Evolutionary conservation across 2,797 vertebrate species (phyloP), one percentile per base, ranked within the genome.

Genomic region (Anguilla anguilla): DNA sequence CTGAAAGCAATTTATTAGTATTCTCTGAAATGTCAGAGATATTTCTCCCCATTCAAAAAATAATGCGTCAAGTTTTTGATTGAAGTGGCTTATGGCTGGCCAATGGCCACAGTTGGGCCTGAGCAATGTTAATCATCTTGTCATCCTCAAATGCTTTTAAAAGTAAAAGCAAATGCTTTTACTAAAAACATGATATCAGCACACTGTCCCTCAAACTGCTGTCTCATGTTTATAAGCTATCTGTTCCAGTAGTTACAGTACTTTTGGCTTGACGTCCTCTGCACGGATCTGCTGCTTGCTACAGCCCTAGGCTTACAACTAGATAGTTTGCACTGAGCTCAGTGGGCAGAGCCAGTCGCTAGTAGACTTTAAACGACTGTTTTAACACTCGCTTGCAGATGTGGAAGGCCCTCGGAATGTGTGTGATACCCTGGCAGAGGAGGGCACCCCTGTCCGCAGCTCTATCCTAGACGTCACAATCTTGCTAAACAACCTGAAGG

Each of bases 321-420:
- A 82, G 43, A 51, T 25, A 82, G 79, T n/a, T 46, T 82, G 79
- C 79, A n/a, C 79, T 82, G 79, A 13, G 46, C 79, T 82, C 46
- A 82, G 46, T 49, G 43, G 79, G 22, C 46, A 19, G 79, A 82
- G 43, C 79, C 79, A 51, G 79, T 82, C 22, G 46, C 79, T 82
- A 51, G 46, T 15, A 82, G 79, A 82, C 79, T 87, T 87, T 92
- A 97, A 96, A 94, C 94, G 95, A 94, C 96, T 96, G 95, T 97
- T 96, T 97, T 96, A 94, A 94, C 96, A 77, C 97, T 97, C 96
- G 96, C 95, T 97, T 97, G 92, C 97, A 97, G 97, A 97, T 97
- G 95, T 93, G 93, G 93, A 89, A 89, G 92, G 94, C 93, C 93
- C 94, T 90, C 94, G 95, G 91, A 94, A 92, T 88, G 90, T 88